A percentile compares a stretch with the other conserved stretches of the same genome.
phyloP scores from a whole-genome alignment of 2,797 vertebrate genomes.

The Champsocephalus esox region DNA sequence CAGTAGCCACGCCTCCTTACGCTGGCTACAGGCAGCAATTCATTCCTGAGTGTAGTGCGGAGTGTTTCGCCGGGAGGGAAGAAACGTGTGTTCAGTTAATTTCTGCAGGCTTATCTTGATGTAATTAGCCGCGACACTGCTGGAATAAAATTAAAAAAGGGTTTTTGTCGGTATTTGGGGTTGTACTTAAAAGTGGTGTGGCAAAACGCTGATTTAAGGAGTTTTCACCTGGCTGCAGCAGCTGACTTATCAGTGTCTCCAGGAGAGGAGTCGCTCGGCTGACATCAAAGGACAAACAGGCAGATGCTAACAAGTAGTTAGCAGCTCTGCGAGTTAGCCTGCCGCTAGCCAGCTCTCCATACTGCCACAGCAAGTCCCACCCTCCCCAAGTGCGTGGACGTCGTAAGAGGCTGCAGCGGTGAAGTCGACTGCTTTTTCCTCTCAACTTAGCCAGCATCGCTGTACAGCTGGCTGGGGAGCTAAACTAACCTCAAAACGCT shows the following conservation, averaged over 20 bases:
- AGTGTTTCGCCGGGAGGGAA: conserved; percentile 38
- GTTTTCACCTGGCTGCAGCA: conserved; percentile 41
- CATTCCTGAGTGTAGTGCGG: conserved; percentile 31
- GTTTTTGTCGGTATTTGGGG: conserved; percentile 5
- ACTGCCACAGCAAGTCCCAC: conserved; percentile 74
- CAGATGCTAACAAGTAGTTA: conserved; percentile 61
- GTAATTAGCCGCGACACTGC: not conserved
- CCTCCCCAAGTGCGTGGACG: conserved; percentile 74
- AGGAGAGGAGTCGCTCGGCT: conserved; percentile 31
- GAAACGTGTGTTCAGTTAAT: conserved; percentile 25
- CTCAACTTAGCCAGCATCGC: conserved; percentile 69
- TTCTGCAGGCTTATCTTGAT: conserved; percentile 10
- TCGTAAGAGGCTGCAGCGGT: conserved; percentile 67
- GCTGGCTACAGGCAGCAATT: conserved; percentile 36
- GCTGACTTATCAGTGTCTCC: conserved; percentile 35
- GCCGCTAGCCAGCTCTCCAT: conserved; percentile 50
- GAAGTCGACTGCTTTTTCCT: conserved; percentile 54
- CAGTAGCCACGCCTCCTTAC: conserved; percentile 72
- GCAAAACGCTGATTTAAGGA: conserved; percentile 21
- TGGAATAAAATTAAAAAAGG: conserved; percentile 8
- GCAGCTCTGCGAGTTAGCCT: conserved; percentile 61
- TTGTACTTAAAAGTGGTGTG: conserved; percentile 13
- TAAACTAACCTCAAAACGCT: conserved; percentile 25
- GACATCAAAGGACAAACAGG: conserved; percentile 38
- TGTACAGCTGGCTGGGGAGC: conserved; percentile 51